These are phyloP conservation scores for Drosophila insularis DNA, from an alignment of 1,140 invertebrate species.

Conservation along the genomic window DNA sequence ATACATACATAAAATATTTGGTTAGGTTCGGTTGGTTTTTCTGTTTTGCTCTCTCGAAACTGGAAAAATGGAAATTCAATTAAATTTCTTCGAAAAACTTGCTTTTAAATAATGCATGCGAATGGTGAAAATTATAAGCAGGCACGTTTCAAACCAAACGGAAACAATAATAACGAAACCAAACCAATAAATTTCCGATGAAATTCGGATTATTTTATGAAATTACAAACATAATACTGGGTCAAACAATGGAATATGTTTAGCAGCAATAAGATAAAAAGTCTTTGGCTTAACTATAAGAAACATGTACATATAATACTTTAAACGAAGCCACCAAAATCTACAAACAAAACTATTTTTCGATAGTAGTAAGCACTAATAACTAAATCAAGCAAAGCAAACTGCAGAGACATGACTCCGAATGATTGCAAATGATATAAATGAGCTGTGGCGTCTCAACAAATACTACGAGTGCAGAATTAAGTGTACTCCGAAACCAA, in stretches of 20 bases:
- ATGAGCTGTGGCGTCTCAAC: background rate
- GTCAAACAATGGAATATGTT: constrained; percentile 24
- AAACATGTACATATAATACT: constrained; percentile 16
- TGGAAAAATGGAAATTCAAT: constrained; percentile 45
- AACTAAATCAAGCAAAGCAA: constrained; percentile 4
- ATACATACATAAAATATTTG: constrained; percentile 22
- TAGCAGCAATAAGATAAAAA: constrained; percentile 22
- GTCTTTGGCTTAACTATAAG: constrained; percentile 36
- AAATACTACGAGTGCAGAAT: background rate
- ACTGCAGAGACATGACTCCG: background rate
- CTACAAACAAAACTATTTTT: background rate
- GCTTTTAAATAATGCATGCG: constrained; percentile 31
- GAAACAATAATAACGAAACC: constrained; percentile 6
- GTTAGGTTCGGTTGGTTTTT: constrained; percentile 18
- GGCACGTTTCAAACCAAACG: constrained; percentile 37
- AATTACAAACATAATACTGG: constrained; percentile 21
- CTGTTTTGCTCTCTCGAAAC: constrained; percentile 27
- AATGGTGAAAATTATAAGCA: constrained; percentile 38
- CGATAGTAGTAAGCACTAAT: background rate
- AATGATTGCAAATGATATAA: background rate
- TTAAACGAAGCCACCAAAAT: background rate
- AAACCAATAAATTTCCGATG: constrained; percentile 37
- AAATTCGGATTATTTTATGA: constrained; percentile 15
- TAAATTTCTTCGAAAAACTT: constrained; percentile 25
- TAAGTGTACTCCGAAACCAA: background rate